Evolutionary conservation across 2,113 vertebrate genomes (phyloP), one percentile per base, ranked within the genome.

Genomic region (Zootoca vivipara): DNA sequence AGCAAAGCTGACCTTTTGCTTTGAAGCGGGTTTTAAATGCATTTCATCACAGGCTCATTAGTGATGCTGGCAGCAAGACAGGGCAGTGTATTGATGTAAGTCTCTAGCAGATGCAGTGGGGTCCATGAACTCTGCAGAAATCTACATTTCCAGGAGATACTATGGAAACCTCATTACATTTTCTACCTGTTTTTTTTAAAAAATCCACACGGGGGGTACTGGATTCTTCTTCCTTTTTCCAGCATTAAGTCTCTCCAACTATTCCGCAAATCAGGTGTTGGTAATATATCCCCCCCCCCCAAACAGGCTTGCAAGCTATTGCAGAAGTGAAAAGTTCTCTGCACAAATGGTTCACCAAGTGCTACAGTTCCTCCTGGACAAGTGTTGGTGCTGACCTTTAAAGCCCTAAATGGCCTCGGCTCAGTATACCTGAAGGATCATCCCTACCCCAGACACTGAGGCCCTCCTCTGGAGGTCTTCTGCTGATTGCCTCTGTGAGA

Each of bases 1-100:
- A 83, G 72, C n/a, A 67, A 77, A 65, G 40, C 35, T 12, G 4
- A 77, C 72, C 72, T 83, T 88, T 83, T 77, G 20, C 58, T 88
- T 88, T 82, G 58, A 88, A 77, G 38, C 38, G 4, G 56, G 13
- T 67, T 65, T 82, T 64, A 77, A 83, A 83, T 82, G 7, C 58
- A 33, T 52, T 73, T 65, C 56, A 64, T 87, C 86, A 67, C 40
- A 83, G 40, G n/a, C 33, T 88, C 72, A 35, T 83, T 83, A 88
- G 72, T 15, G 46, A 88, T 69, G 38, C 40, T 77, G 58, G 80
- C 80, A 83, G 15, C 40, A 83, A 67, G 13, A 12, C 62, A 75
- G 87, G 78, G 42, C 24, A 42, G 22, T 46, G 2, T 77, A 38
- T 65, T 69, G 13, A 67, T 77, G 46, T n/a, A 77, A 5, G 26